Conservation (phyloP, 2,113 vertebrate species). For the Cyanoliseus patagonus region DNA sequence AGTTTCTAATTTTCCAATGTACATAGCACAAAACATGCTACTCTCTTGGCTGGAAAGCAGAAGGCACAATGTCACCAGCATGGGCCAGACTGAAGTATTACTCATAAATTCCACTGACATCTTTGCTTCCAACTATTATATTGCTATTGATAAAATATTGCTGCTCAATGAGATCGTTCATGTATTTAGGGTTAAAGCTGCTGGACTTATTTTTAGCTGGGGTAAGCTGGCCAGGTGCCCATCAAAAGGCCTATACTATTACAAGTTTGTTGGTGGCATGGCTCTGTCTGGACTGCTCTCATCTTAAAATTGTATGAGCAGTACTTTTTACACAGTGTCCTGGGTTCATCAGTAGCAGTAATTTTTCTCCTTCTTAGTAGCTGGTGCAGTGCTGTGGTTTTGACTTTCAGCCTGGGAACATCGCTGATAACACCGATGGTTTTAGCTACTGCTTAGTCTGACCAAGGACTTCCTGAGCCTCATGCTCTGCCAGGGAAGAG, state of each 20-base stretch:
- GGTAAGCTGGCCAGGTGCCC: not conserved
- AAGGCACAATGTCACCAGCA: not conserved
- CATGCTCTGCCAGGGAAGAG: too few species aligned
- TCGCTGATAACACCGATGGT: too few species aligned
- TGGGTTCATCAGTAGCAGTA: too few species aligned
- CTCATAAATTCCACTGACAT: not conserved
- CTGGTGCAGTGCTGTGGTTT: too few species aligned
- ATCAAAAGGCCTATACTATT: not conserved
- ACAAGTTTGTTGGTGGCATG: not conserved
- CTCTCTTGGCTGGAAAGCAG: not conserved
- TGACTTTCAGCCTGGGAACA: too few species aligned
- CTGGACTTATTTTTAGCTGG: not conserved
- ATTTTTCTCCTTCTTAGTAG: too few species aligned
- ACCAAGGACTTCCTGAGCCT: too few species aligned
- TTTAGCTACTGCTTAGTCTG: too few species aligned
- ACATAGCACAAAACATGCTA: not conserved
- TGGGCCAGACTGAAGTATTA: not conserved
- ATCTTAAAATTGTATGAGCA: not conserved
- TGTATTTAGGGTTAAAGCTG: not conserved
- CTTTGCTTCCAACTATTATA: not conserved
- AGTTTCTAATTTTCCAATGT: not conserved
- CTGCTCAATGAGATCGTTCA: not conserved
- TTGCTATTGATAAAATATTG: not conserved
- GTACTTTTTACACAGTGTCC: not conserved
- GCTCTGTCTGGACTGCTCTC: not conserved